A percentile compares a stretch with the other conserved stretches of the same genome.
Conservation (phyloP, 2,797 vertebrate genomes). For the Macropodus opercularis region DNA sequence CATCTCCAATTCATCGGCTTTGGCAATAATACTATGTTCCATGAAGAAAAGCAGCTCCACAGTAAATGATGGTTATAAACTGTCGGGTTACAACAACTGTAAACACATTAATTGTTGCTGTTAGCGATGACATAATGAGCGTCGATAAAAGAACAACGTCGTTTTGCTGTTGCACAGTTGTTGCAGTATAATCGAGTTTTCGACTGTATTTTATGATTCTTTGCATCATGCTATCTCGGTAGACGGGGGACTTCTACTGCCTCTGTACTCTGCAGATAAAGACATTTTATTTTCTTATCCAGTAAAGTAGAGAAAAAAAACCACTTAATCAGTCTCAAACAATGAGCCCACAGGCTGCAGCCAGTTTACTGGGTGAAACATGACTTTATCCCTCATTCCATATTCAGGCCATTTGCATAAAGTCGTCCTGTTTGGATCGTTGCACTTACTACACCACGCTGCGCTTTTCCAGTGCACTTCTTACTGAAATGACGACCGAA, state of each 20-base stretch:
- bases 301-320: not conserved
- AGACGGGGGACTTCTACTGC: not conserved
- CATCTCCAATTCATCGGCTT: slow-evolving; percentile 5
- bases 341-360: not conserved
- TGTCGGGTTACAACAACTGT: not conserved
- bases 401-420: not conserved
- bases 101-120: slow-evolving; percentile 2
- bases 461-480: too few relatives aligned
- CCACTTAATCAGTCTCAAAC: too few relatives aligned
- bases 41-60: slow-evolving; percentile 5
- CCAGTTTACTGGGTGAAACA: slow-evolving; percentile 11
- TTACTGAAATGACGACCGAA: slow-evolving; percentile 39
- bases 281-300: not conserved
- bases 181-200: slow-evolving; percentile 6
- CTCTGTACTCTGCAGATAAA: not conserved
- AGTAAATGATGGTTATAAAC: slow-evolving; percentile 10
- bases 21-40: not conserved
- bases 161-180: not conserved
- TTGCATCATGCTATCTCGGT: not conserved
- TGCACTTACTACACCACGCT: not conserved
- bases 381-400: not conserved
- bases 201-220: not conserved
- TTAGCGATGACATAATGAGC: not conserved
- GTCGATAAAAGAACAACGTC: not conserved
- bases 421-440: not conserved